Conservation (phyloP, 2,113 vertebrate species). For the Shinisaurus crocodilurus region DNA sequence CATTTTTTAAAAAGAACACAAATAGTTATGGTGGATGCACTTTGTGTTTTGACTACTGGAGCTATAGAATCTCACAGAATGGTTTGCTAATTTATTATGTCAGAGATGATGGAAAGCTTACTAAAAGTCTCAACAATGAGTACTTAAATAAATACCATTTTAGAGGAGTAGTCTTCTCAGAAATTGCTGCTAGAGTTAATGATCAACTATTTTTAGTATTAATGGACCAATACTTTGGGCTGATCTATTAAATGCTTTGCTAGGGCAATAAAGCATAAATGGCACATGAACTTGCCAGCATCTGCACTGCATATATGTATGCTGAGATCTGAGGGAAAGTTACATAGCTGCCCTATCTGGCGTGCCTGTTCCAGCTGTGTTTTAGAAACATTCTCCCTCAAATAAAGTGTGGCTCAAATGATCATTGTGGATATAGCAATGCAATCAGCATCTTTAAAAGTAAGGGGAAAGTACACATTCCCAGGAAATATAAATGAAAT, state of each 20-base stretch:
- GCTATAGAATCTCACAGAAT: slow-evolving; percentile 31
- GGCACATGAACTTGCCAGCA: not conserved
- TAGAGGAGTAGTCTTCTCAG: slow-evolving; percentile 32
- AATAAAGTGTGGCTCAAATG: not conserved
- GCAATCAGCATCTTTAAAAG: slow-evolving; percentile 3
- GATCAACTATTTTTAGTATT: slow-evolving; percentile 47
- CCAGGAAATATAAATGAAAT: not conserved
- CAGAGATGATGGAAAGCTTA: slow-evolving; percentile 50
- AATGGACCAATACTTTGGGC: slow-evolving; percentile 41
- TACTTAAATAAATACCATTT: slow-evolving; percentile 40
- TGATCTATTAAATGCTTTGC: slow-evolving; percentile 39
- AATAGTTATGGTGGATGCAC: too few species aligned
- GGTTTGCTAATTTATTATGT: slow-evolving; percentile 20
- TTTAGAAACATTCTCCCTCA: not conserved
- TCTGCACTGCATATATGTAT: not conserved
- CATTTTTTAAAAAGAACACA: not conserved
- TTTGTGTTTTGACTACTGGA: slow-evolving; percentile 20
- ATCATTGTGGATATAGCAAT: not conserved
- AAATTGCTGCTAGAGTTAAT: slow-evolving; percentile 45
- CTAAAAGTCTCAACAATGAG: slow-evolving; percentile 49
- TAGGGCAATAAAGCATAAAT: slow-evolving; percentile 16
- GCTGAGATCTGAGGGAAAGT: not conserved
- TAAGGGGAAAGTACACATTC: not conserved
- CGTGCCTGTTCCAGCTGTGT: not conserved
- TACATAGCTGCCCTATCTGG: slow-evolving; percentile 24